Evolutionary conservation across 2,888 invertebrate genomes (phyloP).

Genomic region (Caradrina kadenii): DNA sequence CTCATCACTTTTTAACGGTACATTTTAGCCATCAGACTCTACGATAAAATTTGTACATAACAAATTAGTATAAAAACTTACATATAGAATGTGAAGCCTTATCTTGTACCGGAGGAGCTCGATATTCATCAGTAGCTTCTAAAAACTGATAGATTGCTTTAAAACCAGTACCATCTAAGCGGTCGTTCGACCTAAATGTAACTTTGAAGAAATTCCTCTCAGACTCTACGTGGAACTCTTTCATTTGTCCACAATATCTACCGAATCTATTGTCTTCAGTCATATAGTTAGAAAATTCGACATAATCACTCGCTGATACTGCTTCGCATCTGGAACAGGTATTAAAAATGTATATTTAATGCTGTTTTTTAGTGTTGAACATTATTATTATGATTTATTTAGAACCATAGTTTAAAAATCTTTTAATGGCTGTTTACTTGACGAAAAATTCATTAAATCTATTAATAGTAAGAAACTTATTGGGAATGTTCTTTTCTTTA

Average conservation of each 20-base stretch:
- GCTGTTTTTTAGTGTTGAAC: neutral
- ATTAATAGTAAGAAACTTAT: neutral
- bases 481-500: neutral
- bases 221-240: constrained; percentile 95
- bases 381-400: neutral
- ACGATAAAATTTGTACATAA: neutral
- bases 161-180: constrained; percentile 98
- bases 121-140: constrained; percentile 92
- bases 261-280: constrained; percentile 97
- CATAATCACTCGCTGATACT: constrained; percentile 97
- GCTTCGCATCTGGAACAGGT: constrained; percentile 95
- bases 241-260: constrained; percentile 96
- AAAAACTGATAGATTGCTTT: constrained; percentile 97
- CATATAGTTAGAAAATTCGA: constrained; percentile 98
- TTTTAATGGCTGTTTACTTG: neutral
- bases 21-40: neutral
- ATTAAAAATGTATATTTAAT: constrained; percentile 1
- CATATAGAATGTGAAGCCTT: constrained; percentile 78
- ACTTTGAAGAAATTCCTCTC: constrained; percentile 98
- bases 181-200: constrained; percentile 97
- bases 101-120: constrained; percentile 84
- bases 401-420: neutral
- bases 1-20: neutral
- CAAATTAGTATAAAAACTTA: constrained; percentile 69
- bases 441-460: neutral